phyloP scores from a whole-genome alignment of 2,888 invertebrate genomes.

The Rhagium mordax region DNA sequence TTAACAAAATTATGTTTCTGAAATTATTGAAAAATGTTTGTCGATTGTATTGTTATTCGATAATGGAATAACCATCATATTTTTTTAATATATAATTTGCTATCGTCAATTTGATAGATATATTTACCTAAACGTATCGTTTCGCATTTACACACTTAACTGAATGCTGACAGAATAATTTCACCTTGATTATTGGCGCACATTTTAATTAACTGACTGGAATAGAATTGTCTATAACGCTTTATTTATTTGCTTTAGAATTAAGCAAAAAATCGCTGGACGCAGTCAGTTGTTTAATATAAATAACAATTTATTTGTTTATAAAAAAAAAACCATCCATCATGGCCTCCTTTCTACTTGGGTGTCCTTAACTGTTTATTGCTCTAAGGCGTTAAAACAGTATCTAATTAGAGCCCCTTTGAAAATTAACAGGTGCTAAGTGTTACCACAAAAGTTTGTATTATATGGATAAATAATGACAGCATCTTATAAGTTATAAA shows the following conservation, averaged over 20 bases:
- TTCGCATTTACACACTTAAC: no score
- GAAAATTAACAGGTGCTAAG: constrained; percentile 29
- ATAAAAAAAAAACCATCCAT: constrained; percentile 15
- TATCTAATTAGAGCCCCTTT: constrained; percentile 31
- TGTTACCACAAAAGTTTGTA: constrained; percentile 22
- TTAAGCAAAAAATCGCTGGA: not conserved
- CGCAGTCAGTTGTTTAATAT: constrained; percentile 5
- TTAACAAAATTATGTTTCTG: no score
- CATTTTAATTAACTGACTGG: not conserved
- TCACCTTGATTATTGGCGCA: not conserved
- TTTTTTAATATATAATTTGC: no score
- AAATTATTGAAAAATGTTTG: no score
- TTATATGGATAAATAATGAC: constrained; percentile 11
- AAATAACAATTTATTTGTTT: constrained; percentile 16
- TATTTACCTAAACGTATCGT: no score
- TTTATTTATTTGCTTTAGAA: constrained; percentile 9
- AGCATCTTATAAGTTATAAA: constrained; percentile 10
- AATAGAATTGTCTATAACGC: not conserved
- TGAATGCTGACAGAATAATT: not conserved
- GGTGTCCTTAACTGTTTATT: constrained; percentile 26
- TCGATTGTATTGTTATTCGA: no score
- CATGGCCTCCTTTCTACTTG: constrained; percentile 32
- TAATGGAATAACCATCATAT: no score
- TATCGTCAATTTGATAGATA: no score
- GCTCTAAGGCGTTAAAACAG: constrained; percentile 27